Evolutionary conservation across 2,888 invertebrate genomes (phyloP).

Genomic region (Trisateles emortualis): DNA sequence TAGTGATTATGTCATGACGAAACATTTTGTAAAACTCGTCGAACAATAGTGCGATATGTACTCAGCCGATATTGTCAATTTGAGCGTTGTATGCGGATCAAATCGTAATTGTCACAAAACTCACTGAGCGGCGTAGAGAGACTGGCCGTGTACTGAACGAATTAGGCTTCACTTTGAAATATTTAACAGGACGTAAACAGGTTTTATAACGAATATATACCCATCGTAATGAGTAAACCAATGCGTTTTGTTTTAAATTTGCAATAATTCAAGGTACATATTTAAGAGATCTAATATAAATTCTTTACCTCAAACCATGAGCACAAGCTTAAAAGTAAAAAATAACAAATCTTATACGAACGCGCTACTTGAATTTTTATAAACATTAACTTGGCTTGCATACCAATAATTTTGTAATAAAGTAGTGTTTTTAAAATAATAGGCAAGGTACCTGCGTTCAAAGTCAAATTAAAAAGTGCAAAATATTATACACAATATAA

Average conservation of each 20-base stretch:
- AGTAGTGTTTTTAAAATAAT: not conserved
- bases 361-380: slow-evolving; percentile 22
- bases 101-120: slow-evolving; percentile 71
- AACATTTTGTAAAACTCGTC: slow-evolving; percentile 67
- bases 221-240: slow-evolving; percentile 20
- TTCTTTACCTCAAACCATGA: slow-evolving; percentile 11
- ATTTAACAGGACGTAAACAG: not conserved
- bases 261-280: not conserved
- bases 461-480: too few species aligned
- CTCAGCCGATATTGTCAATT: slow-evolving; percentile 67
- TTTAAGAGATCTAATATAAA: slow-evolving; percentile 3
- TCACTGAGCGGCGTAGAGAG: slow-evolving; percentile 33
- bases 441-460: too few species aligned
- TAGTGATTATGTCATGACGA: slow-evolving; percentile 67
- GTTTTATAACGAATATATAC: not conserved
- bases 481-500: too few species aligned
- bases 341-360: slow-evolving; percentile 28
- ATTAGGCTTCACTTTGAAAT: slow-evolving; percentile 28
- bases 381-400: slow-evolving; percentile 18
- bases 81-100: slow-evolving; percentile 67
- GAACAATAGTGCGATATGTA: slow-evolving; percentile 71
- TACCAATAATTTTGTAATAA: slow-evolving; percentile 22
- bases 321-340: slow-evolving; percentile 17
- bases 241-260: too few species aligned
- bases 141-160: slow-evolving; percentile 19